phyloP scores from a whole-genome alignment of 2,888 invertebrate species.

The Campoplex capitator region DNA sequence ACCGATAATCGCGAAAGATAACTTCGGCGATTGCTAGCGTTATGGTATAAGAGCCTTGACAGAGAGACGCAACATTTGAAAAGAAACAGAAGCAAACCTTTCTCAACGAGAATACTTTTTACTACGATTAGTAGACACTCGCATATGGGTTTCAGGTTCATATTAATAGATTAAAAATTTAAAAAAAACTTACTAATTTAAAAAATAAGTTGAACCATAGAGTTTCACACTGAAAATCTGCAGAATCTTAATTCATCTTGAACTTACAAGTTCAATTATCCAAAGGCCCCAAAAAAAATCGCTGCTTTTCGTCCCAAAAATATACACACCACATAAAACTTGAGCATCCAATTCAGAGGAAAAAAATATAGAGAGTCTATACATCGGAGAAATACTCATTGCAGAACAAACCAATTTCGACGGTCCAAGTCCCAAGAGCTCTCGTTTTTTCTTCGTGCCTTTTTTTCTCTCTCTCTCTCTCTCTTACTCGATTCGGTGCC shows the following conservation, averaged over 20 bases:
- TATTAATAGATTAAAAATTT: neutral
- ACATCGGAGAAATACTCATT: conserved; percentile 60
- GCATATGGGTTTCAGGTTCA: neutral
- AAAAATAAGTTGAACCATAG: neutral
- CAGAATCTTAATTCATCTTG: neutral
- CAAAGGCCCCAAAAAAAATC: neutral
- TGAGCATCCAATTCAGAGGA: conserved; percentile 35
- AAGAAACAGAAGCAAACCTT: conserved; percentile 3
- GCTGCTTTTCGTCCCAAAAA: neutral
- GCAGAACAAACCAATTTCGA: conserved; percentile 66
- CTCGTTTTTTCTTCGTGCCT: conserved; percentile 50
- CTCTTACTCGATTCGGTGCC: conserved; percentile 51
- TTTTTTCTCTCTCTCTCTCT: conserved; percentile 2
- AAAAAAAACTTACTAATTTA: neutral
- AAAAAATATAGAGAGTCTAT: conserved; percentile 5
- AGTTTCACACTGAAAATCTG: neutral
- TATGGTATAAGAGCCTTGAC: neutral
- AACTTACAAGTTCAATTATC: neutral
- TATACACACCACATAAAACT: neutral
- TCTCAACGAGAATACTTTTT: neutral
- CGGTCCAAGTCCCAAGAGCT: conserved; percentile 49
- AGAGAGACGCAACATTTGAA: neutral
- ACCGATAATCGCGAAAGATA: conserved; percentile 8
- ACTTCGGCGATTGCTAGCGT: neutral
- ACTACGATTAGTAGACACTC: neutral